Evolutionary conservation across 2,888 invertebrate species (phyloP).

Genomic region (Drosophila nigricruria): DNA sequence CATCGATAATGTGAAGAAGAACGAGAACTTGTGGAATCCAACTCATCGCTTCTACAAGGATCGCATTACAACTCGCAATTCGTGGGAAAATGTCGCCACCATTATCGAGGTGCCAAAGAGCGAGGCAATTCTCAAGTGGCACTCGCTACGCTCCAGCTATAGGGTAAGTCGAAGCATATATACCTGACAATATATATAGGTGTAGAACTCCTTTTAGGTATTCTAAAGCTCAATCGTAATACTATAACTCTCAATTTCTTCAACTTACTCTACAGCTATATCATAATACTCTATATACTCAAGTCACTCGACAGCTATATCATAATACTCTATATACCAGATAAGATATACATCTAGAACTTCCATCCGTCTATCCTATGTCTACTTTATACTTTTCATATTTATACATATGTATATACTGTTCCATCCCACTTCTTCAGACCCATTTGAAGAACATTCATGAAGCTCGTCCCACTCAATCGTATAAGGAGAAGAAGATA

Average conservation of each 20-base stretch:
- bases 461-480: neutral
- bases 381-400: too few species aligned
- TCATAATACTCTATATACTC: too few species aligned
- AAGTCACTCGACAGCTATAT: too few species aligned
- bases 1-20: neutral
- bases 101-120: neutral
- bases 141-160: neutral
- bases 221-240: too few species aligned
- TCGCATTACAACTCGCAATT: neutral
- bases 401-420: too few species aligned
- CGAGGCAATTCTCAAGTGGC: neutral
- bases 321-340: too few species aligned
- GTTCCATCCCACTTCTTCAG: neutral
- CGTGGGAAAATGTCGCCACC: neutral
- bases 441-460: neutral
- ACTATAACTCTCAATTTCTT: too few species aligned
- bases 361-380: too few species aligned
- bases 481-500: neutral
- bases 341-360: too few species aligned
- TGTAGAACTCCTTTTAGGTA: too few species aligned
- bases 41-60: neutral
- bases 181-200: too few species aligned
- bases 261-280: too few species aligned
- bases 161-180: neutral
- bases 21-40: conserved; percentile 1